Evolutionary conservation across 2,113 vertebrate genomes (phyloP), one percentile per base, ranked within the genome.

Genomic region (Bujurquina vittata): DNA sequence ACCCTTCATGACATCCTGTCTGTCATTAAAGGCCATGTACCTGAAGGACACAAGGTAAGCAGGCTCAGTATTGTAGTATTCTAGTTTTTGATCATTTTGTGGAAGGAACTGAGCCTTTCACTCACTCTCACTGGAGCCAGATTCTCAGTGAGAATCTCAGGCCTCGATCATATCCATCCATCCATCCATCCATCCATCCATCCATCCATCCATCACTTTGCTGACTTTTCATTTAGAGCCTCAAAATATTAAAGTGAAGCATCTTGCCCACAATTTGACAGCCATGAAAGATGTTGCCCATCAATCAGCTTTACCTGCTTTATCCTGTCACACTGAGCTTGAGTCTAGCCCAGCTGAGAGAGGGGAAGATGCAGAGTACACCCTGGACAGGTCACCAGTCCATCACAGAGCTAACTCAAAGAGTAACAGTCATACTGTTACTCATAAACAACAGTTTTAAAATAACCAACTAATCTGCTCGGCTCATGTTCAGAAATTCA

Each of bases 21-120:
- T 0, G 75, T 93, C 62, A 75, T 95, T 80, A 94, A 94, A 88
- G 95, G 95, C 15, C 93, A 95, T 17, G 92, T 88, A 3, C 92
- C 93, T n/a, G 94, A 95, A 35, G 94, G 94, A 73, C 90, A 96
- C 90, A 93, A 74, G 89, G 94, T 95, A 33, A 80, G 73, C 62
- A 10, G 60, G 22, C 43, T 23, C 14, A 54, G 9, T 43, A 31
- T 23, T 23, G n/a, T 73, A 3, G 26, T 1, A 10, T 31, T 67
- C 2, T 10, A 8, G 10, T 22, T 75, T 37, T 35, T 43, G 7
- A 20, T 31, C 63, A 63, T 8, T 26, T 29, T 2, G 6, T 20
- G 2, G 7, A 20, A 12, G 49, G 49, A 52, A 20, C 49, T 67
- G 22, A 46, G 62, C 17, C 15, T 10, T 8, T 46, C 14, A 67